Evolutionary conservation across 2,797 vertebrate genomes (phyloP).

Genomic region (Sphenodon punctatus): DNA sequence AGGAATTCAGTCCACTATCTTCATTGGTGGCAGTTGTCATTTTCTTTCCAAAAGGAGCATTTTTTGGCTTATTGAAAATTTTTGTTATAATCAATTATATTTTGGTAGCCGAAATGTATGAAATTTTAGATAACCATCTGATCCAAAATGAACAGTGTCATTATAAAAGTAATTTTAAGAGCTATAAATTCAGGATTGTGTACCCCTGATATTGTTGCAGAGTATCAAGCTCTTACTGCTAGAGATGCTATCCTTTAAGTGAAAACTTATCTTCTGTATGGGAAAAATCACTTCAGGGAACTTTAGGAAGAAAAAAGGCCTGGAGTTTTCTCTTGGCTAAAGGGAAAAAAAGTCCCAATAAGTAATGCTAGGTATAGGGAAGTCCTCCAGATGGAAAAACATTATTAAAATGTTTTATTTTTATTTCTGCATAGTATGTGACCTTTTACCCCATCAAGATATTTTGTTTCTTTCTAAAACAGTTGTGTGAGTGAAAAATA

Average conservation of each 20-base stretch:
- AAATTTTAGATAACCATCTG: slow-evolving; percentile 57
- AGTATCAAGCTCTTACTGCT: slow-evolving; percentile 54
- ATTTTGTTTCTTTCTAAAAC: not conserved
- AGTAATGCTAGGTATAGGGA: slow-evolving; percentile 21
- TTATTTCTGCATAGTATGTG: slow-evolving; percentile 37
- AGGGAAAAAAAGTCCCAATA: slow-evolving; percentile 1
- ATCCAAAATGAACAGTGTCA: slow-evolving; percentile 50
- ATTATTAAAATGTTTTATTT: slow-evolving; percentile 38
- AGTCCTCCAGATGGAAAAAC: slow-evolving; percentile 50
- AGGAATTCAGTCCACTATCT: not conserved
- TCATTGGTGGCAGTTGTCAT: not conserved
- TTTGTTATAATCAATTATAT: slow-evolving; percentile 36
- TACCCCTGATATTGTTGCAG: slow-evolving; percentile 56
- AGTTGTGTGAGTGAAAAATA: slow-evolving; percentile 29
- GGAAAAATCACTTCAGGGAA: slow-evolving; percentile 54
- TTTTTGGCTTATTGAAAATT: slow-evolving; percentile 29
- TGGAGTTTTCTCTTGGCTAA: not conserved
- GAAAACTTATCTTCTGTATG: slow-evolving; percentile 60
- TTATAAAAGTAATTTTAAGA: slow-evolving; percentile 61
- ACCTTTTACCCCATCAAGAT: slow-evolving; percentile 58
- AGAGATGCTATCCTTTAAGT: slow-evolving; percentile 58
- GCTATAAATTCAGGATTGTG: slow-evolving; percentile 52
- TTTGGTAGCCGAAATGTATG: slow-evolving; percentile 43
- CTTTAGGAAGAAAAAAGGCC: slow-evolving; percentile 8
- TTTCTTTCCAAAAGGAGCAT: not conserved